Evolutionary conservation across 2,888 invertebrate species (phyloP), one percentile per base, ranked within the genome.

Genomic region (Dexiosoma caninum): DNA sequence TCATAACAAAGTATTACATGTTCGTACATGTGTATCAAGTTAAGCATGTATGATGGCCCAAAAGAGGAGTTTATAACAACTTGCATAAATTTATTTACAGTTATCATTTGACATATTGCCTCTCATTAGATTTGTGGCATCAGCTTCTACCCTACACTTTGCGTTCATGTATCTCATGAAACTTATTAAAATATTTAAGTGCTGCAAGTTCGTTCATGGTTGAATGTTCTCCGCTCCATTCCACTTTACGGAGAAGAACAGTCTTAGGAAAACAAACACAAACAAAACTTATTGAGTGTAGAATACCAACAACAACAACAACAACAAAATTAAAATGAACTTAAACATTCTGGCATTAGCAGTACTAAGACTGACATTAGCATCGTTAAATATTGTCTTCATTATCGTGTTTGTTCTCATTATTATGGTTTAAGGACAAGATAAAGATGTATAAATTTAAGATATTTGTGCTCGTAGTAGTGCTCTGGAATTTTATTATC

Each of bases 301-400:
- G 23, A 1, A 67, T 23, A 59, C 35, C 66, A 60, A n/a, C n/a
- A n/a, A n/a, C n/a, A n/a, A n/a, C n/a, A 71, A 53, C 19, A 60
- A 53, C n/a, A 51, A 30, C 7, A 21, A 55, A 80, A 60, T 32
- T 66, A 53, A 71, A 75, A 49, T 40, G 16, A 66, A 66, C 67
- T 44, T 35, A 37, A 75, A 51, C 60, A 72, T 66, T 64, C 44
- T 67, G 71, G 27, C 66, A 71, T 67, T 66, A 35, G 71, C 78
- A 64, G 46, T 19, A 35, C n/a, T 59, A 44, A 10, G 23, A 46
- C 19, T 40, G 51, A 30, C 37, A 35, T 62, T 32, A 62, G 51
- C 30, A 72, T 44, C 59, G 19, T 51, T 40, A 27, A 46, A 27
- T 30, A 40, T 12, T 32, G 19, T 40, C 42, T 21, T 57, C 14